phyloP scores from a whole-genome alignment of 2,113 vertebrate genomes.

The Microcebus ravelobensis region DNA sequence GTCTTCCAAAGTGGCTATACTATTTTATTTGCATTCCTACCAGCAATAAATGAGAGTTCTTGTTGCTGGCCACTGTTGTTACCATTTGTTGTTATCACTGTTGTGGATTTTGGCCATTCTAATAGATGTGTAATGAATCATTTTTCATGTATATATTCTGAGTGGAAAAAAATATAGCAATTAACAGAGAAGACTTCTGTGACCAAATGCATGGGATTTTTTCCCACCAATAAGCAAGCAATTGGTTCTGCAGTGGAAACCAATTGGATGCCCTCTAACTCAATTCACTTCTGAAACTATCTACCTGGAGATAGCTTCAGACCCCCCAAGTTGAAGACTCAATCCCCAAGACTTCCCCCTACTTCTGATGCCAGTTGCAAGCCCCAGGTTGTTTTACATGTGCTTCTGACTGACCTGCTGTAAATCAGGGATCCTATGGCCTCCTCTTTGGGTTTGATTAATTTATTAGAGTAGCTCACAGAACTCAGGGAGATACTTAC shows the following conservation, averaged over 20 bases:
- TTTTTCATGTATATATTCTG: not conserved
- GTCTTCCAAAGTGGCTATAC: not conserved
- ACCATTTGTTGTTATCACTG: not conserved
- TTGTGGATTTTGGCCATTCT: constrained; percentile 21
- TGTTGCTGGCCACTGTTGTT: not conserved
- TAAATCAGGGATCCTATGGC: not conserved
- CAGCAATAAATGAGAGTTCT: not conserved
- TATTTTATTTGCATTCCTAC: not conserved
- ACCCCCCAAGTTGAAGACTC: not conserved
- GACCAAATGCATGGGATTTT: not conserved
- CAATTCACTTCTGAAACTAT: not conserved
- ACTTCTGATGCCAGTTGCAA: not conserved
- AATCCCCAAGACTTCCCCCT: not conserved
- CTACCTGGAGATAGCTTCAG: not conserved
- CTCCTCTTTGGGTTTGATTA: not conserved
- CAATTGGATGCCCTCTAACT: not conserved
- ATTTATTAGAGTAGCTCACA: not conserved
- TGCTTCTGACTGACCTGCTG: not conserved
- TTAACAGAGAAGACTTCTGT: not conserved
- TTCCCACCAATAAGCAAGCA: not conserved
- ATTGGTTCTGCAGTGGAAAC: not conserved
- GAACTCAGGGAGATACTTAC: not conserved
- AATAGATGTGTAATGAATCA: not conserved
- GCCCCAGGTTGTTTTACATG: not conserved
- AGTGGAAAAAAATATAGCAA: not conserved